These are phyloP conservation scores for Lepidurus arcticus DNA, from an alignment of 1,140 invertebrate genomes.

Conservation along the genomic window DNA sequence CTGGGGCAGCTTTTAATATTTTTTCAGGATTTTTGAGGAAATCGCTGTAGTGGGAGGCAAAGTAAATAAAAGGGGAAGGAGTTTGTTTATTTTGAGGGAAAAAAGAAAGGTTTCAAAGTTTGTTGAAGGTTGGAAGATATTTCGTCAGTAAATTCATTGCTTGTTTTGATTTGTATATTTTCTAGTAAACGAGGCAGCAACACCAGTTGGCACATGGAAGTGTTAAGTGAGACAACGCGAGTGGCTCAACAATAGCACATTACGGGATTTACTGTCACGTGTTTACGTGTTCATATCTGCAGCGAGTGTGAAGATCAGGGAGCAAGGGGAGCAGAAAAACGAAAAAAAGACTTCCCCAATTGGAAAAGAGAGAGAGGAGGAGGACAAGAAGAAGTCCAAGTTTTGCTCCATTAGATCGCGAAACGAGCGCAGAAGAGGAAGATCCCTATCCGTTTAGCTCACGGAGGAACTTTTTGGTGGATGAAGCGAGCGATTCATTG, in stretches of 20 bases:
- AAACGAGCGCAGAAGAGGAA: background rate
- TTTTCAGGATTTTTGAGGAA: no score
- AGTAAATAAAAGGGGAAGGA: background rate
- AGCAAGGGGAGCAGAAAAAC: background rate
- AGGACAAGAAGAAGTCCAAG: background rate
- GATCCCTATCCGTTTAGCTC: background rate
- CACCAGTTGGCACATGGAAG: background rate
- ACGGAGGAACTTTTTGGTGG: background rate
- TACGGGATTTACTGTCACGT: background rate
- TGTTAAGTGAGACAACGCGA: background rate
- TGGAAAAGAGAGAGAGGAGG: background rate
- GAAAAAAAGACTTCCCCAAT: background rate
- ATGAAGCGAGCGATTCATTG: background rate
- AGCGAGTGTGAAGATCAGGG: background rate
- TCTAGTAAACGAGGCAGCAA: background rate
- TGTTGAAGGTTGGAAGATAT: background rate
- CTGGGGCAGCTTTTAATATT: no score
- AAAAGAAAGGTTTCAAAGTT: background rate
- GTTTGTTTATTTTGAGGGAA: background rate
- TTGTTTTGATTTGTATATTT: background rate
- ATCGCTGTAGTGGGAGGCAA: background rate
- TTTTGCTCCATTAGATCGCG: background rate
- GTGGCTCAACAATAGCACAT: background rate
- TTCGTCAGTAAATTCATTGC: background rate
- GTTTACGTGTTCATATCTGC: background rate